Base-by-base conservation (phyloP, 2,797 vertebrate species). In the Malurus leucopterus region DNA sequence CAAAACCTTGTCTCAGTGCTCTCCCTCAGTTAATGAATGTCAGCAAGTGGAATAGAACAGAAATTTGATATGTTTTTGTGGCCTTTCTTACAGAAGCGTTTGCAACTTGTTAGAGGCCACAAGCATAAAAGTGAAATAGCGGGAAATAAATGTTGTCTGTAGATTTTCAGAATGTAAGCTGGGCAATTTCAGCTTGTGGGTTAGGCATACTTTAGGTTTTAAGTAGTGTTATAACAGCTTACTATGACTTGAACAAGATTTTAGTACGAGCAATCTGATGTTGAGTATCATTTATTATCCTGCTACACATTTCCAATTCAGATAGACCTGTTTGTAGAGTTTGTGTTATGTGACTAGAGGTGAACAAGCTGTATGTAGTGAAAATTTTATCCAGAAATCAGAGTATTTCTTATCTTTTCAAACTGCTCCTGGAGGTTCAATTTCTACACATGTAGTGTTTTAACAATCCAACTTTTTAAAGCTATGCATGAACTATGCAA, bases 21-120 rank as follows among this genome's bases (percentile, higher is more conserved):
- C 82, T 85, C 90, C 55, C 67, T 92, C 94, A 89, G 93, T 89
- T 93, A 95, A 90, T 92, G 91, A 90, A 95, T 90, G 93, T 92
- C 93, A 94, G 84, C 91, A 94, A 90, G 88, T 92, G 84, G 84
- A 82, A 87, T 54, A 92, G 88, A 89, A 53, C 62, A 74, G 90
- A 90, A 87, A 95, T 84, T 75, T 78, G 79, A 91, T 95, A 93
- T 84, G 86, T 91, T 93, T 95, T 93, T 75, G 76, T 84, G 94
- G 82, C 80, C 84, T 86, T 94, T 93, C 90, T 89, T 90, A 75
- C 9, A 90, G 90, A 86, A 92, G 84, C 65, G 91, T 81, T 92
- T 90, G 90, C 90, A 94, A 92, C 76, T 78, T 32, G 55, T 78
- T 90, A 78, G 63, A 90, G 58, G 90, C 91, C 88, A 89, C 70